phyloP scores from a whole-genome alignment of 2,797 vertebrate species.

The Gymnodraco acuticeps region DNA sequence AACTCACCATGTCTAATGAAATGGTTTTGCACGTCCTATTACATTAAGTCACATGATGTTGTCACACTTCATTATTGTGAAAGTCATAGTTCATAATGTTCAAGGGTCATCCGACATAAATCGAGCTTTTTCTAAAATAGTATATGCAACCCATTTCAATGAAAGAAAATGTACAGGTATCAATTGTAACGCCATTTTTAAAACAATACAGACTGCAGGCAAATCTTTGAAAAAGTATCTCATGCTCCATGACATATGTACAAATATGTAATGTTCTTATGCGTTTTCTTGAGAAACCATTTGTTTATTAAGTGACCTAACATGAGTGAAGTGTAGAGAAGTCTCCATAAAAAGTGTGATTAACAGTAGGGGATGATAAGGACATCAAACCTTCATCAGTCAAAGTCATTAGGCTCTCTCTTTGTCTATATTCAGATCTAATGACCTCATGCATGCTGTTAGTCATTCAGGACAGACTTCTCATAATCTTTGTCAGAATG shows the following conservation, averaged over 20 bases:
- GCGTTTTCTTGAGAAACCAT: neutral
- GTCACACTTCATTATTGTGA: too few species aligned
- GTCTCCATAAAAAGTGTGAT: neutral
- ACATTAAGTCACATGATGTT: neutral
- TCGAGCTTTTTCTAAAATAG: neutral
- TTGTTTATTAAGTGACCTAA: too few species aligned
- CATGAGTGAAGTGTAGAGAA: neutral
- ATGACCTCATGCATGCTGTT: conserved; percentile 35
- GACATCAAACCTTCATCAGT: conserved; percentile 21
- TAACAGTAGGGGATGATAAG: neutral
- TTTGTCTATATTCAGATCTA: conserved; percentile 20
- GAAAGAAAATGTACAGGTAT: neutral
- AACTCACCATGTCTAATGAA: too few species aligned
- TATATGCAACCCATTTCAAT: neutral
- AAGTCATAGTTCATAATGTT: too few species aligned
- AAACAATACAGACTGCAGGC: too few species aligned
- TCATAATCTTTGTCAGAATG: conserved; percentile 28
- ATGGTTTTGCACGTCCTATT: too few species aligned
- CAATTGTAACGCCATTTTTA: too few species aligned
- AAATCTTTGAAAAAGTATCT: too few species aligned
- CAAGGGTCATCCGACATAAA: too few species aligned
- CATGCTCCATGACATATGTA: too few species aligned
- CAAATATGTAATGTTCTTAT: too few species aligned
- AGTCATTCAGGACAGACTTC: conserved; percentile 19
- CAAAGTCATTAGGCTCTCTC: conserved; percentile 13